Evolutionary conservation across 2,797 vertebrate genomes (phyloP), one percentile per base, ranked within the genome.

Genomic region (Pagetopsis macropterus): DNA sequence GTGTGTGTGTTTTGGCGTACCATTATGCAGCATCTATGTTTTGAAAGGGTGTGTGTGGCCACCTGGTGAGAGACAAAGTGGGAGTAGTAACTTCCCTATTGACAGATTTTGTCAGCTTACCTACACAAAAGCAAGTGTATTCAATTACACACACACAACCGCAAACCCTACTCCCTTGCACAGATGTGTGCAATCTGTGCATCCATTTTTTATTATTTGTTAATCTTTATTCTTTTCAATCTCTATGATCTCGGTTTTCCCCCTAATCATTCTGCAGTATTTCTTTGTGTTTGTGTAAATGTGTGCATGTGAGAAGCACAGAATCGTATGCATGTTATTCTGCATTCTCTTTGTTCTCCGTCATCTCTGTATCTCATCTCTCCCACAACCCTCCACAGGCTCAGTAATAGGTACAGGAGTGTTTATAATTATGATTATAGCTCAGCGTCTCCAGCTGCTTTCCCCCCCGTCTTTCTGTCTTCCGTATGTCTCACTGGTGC

Each of bases 291-390:
- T 16, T 63, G 51, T 48, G 52, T 63, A 12, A 69, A 21, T 33
- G 50, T 23, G 55, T 65, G 73, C 21, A 21, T 40, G 48, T 21
- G 21, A 21, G 21, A 67, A 37, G 65, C 63, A 41, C 8, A 9
- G 60, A 23, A 60, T 8, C 48, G 65, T 37, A 49, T 59, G 12
- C 21, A 21, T 70, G 46, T 75, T 78, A 66, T 73, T 70, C 68
- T 75, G 57, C 48, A 63, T 81, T 50, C 65, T 80, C 77, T 87
- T 83, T 84, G 72, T 78, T 84, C 76, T 81, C 65, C 40, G 41
- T 52, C 60, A 21, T 65, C 50, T 75, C 70, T 69, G 62, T 11
- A 31, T 76, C 72, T 73, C 59, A 75, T 72, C 70, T 73, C 59
- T 63, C 14, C 68, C 54, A 50, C 65, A 70, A 45, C 46, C 40